Percentiles rank a stretch among this genome's conserved stretches.
Conservation (phyloP, 2,797 vertebrate genomes). For the Neopelma chrysocephalum region DNA sequence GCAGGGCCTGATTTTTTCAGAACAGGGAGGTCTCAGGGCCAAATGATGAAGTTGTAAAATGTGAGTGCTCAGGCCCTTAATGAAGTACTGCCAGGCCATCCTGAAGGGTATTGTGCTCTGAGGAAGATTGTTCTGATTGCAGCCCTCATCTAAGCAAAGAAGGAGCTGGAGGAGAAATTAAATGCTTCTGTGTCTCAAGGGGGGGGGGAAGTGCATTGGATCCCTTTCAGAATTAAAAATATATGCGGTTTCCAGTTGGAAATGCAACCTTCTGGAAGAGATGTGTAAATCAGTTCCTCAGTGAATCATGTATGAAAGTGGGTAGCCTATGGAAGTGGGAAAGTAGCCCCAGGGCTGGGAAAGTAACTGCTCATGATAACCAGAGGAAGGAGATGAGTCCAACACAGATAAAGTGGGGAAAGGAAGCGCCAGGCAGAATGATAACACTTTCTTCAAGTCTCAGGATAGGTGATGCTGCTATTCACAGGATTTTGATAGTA, state of each 20-base stretch:
- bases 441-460: not conserved
- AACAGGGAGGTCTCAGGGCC: not conserved
- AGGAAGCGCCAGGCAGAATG: not conserved
- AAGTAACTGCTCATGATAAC: not conserved
- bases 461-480: not conserved
- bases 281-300: not conserved
- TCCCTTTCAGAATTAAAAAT: constrained; percentile 55
- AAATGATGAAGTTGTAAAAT: not conserved
- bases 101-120: not conserved
- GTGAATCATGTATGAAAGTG: not conserved
- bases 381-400: not conserved
- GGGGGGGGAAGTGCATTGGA: not conserved
- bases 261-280: constrained; percentile 28
- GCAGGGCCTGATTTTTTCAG: not conserved
- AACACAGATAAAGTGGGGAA: not conserved
- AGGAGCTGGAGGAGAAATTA: not conserved
- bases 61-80: not conserved
- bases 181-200: not conserved
- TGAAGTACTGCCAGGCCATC: not conserved
- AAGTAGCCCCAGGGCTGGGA: constrained; percentile 20
- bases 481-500: not conserved
- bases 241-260: not conserved
- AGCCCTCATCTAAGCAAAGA: not conserved
- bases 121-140: not conserved
- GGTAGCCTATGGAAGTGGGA: constrained; percentile 24